These are phyloP conservation scores for Hirtodrosophila histrioides DNA, from an alignment of 2,888 invertebrate genomes.

Conservation along the genomic window DNA sequence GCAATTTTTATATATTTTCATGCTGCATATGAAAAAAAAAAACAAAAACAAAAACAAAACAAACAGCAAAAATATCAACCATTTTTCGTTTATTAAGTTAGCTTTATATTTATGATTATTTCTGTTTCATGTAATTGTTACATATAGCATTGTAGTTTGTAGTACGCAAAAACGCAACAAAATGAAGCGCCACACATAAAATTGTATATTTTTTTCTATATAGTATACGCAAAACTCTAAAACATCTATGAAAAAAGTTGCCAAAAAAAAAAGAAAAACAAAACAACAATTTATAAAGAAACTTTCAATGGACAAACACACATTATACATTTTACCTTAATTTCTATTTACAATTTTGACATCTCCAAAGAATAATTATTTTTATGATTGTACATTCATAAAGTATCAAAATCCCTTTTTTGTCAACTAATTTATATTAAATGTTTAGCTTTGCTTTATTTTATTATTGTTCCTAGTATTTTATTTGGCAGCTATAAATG, in stretches of 20 bases:
- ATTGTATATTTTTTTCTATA: slow-evolving; percentile 54
- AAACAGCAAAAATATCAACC: slow-evolving; percentile 15
- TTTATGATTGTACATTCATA: slow-evolving; percentile 38
- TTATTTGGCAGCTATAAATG: slow-evolving; percentile 69
- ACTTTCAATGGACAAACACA: slow-evolving; percentile 11
- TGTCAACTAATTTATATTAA: slow-evolving; percentile 58
- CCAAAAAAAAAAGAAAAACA: slow-evolving; percentile 34
- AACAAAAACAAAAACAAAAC: slow-evolving; percentile 24
- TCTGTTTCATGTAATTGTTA: slow-evolving; percentile 55
- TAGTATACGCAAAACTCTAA: slow-evolving; percentile 7
- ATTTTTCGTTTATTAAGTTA: slow-evolving; percentile 60
- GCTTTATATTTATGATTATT: slow-evolving; percentile 49
- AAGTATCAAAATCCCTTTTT: slow-evolving; percentile 3
- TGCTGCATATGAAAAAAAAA: slow-evolving; percentile 36
- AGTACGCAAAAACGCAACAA: slow-evolving; percentile 33
- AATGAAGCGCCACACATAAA: slow-evolving; percentile 23
- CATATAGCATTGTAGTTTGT: slow-evolving; percentile 59
- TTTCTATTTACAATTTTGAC: slow-evolving; percentile 35
- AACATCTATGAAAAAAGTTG: slow-evolving; percentile 33
- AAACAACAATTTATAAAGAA: slow-evolving; percentile 9
- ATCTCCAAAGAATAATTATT: slow-evolving; percentile 74
- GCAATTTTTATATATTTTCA: slow-evolving; percentile 72
- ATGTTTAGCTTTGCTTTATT: slow-evolving; percentile 49
- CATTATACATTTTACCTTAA: slow-evolving; percentile 22
- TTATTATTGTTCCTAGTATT: slow-evolving; percentile 65